Evolutionary conservation across 2,888 invertebrate genomes (phyloP), one percentile per base, ranked within the genome.

Genomic region (Caenorhabditis virilis): DNA sequence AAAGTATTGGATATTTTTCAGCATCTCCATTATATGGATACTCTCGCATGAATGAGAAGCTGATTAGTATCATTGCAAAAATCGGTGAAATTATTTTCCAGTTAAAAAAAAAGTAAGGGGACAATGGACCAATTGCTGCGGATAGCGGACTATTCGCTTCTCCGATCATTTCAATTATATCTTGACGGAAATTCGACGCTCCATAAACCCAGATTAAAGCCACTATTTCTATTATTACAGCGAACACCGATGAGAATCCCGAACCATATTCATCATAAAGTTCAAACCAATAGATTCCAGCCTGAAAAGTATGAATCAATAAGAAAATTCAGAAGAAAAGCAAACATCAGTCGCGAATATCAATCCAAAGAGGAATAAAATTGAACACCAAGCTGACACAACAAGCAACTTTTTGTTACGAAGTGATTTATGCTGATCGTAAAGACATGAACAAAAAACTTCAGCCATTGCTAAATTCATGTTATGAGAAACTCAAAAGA

Each of bases 391-490:
- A 7, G 25, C 3, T 2, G 22, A 13, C 6, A 58, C 58, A 6
- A 64, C 64, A 1, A 58, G 4, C 54, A 50, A 58, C 26, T 58
- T 58, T 39, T 50, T 50, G 3, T 61, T 46, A 1, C 55, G 43
- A 23, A 61, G 49, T 2, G 6, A 26, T 2, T 23, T 11, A 15
- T 41, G 30, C 11, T 58, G 64, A 55, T 58, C 58, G 41, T 55
- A 58, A 26, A 64, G 33, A 45, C 64, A 64, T 27, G 64, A 58
- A 27, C 58, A 58, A 46, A 64, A 64, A 0, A 58, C 58, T 20
- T 64, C 57, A n/a, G 53, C 62, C 16, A 52, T 22, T 0, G 62
- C 58, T 57, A 25, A 23, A 49, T 43, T 22, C 39, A 16, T 18
- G 20, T 11, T 2, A 39, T 18, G 20, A 39, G 20, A 39, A 39